These are phyloP conservation scores for Plagodis pulveraria DNA, from an alignment of 2,888 invertebrate species.

Conservation along the genomic window DNA sequence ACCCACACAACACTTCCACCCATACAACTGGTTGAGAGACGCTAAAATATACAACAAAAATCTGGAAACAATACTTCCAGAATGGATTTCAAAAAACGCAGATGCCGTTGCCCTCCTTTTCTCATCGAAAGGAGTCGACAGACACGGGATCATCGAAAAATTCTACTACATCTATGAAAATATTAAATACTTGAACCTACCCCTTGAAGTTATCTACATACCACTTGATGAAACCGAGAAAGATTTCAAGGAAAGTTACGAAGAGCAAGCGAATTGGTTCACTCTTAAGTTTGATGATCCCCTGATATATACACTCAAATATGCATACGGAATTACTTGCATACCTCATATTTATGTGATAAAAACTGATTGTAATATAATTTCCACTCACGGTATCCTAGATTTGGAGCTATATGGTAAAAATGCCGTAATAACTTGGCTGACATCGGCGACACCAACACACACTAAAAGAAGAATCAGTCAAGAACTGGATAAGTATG, in stretches of 20 bases:
- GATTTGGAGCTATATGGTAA: slow-evolving; percentile 69
- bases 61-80: slow-evolving; percentile 42
- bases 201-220: slow-evolving; percentile 71
- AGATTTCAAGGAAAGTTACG: slow-evolving; percentile 51
- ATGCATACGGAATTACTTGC: slow-evolving; percentile 61
- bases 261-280: slow-evolving; percentile 76
- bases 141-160: slow-evolving; percentile 56
- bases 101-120: slow-evolving; percentile 66
- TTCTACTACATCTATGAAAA: slow-evolving; percentile 71
- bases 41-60: slow-evolving; percentile 46
- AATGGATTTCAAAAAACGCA: slow-evolving; percentile 62
- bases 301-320: slow-evolving; percentile 54
- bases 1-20: neutral
- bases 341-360: slow-evolving; percentile 63
- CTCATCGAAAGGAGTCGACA: slow-evolving; percentile 59
- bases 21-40: slow-evolving; percentile 15
- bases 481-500: slow-evolving; percentile 60
- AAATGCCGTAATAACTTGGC: slow-evolving; percentile 71
- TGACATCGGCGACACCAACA: slow-evolving; percentile 46
- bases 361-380: slow-evolving; percentile 56
- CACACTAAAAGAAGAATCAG: slow-evolving; percentile 51
- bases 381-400: slow-evolving; percentile 60
- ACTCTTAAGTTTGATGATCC: slow-evolving; percentile 61
- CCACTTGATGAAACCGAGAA: slow-evolving; percentile 63
- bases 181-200: slow-evolving; percentile 60